These are phyloP conservation scores for Falco novaeseelandiae DNA, from an alignment of 2,797 vertebrate species.

Conservation along the genomic window DNA sequence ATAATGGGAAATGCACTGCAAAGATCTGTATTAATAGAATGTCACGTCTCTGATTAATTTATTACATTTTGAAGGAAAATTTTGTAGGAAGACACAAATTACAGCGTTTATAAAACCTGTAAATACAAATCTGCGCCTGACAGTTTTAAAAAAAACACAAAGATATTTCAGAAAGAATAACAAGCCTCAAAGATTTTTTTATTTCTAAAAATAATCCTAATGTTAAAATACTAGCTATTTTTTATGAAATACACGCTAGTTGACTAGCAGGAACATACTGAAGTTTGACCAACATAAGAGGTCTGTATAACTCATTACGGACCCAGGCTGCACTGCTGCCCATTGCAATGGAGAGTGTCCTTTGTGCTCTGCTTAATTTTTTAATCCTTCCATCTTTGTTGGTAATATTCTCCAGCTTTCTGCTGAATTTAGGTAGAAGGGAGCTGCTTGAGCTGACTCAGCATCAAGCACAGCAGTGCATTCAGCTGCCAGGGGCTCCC, in stretches of 20 bases:
- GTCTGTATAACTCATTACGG: rapidly evolving
- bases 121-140: not conserved
- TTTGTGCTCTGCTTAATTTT: not conserved
- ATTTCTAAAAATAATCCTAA: not conserved
- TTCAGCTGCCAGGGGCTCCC: not conserved
- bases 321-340: not conserved
- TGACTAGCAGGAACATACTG: not conserved
- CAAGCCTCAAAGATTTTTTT: not conserved
- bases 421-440: not conserved
- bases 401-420: not conserved
- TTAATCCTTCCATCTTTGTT: not conserved
- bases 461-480: not conserved
- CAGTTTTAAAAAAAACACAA: not conserved
- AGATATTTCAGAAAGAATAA: not conserved
- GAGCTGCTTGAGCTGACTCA: not conserved
- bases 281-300: slow-evolving; percentile 1
- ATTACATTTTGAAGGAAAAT: slow-evolving; percentile 10
- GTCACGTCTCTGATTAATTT: slow-evolving; percentile 23
- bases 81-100: slow-evolving; percentile 6
- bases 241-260: not conserved
- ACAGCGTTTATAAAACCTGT: not conserved
- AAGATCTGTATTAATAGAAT: not conserved
- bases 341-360: not conserved
- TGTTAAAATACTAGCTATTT: not conserved
- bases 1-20: not conserved